Conservation (phyloP, 2,888 invertebrate species). For the Euspilapteryx auroguttella region DNA sequence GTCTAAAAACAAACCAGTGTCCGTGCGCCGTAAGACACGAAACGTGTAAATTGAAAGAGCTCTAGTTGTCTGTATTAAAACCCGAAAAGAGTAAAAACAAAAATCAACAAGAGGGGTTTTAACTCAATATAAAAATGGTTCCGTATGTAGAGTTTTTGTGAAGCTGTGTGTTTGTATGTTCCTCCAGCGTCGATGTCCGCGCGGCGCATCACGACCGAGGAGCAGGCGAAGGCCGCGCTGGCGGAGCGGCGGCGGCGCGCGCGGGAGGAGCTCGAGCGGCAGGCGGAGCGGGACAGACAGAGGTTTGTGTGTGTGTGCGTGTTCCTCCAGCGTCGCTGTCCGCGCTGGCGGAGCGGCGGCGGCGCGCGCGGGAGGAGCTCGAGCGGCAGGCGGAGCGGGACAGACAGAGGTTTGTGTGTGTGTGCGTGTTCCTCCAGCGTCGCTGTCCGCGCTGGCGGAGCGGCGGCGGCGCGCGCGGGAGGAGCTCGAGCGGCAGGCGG, state of each 20-base stretch:
- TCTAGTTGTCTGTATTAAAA: too few relatives aligned
- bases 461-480: constrained; percentile 84
- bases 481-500: constrained; percentile 89
- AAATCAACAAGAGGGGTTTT: too few relatives aligned
- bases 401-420: constrained; percentile 63
- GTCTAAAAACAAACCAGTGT: too few relatives aligned
- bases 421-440: too few relatives aligned
- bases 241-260: constrained; percentile 87
- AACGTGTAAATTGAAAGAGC: too few relatives aligned
- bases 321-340: constrained; percentile 45
- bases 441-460: constrained; percentile 78
- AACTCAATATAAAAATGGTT: too few relatives aligned
- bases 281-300: constrained; percentile 81
- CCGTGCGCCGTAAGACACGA: too few relatives aligned
- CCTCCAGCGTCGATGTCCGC: constrained; percentile 42
- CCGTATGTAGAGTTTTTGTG: too few relatives aligned
- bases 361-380: constrained; percentile 87
- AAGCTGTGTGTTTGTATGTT: too few relatives aligned
- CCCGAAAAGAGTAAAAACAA: too few relatives aligned
- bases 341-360: constrained; percentile 85
- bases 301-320: too few relatives aligned
- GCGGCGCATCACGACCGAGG: constrained; percentile 79
- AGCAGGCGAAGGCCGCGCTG: constrained; percentile 90
- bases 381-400: constrained; percentile 89
- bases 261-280: constrained; percentile 87